Evolutionary conservation across 2,797 vertebrate species (phyloP).

Genomic region (Eulemur rubriventer): DNA sequence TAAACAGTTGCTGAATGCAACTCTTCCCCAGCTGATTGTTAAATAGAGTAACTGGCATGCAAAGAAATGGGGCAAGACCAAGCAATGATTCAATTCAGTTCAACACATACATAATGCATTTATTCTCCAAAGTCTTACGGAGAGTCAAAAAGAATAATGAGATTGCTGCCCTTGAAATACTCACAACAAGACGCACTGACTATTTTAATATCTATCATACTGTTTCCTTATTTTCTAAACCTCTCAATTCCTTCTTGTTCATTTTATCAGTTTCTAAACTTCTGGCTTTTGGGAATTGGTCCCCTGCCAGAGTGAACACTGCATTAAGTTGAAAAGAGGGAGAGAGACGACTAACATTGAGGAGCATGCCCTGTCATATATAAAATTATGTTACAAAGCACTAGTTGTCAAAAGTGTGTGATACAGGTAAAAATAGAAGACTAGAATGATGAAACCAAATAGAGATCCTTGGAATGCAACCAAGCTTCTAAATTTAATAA

Average conservation of each 20-base stretch:
- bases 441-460: not conserved
- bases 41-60: not conserved
- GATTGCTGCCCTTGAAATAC: not conserved
- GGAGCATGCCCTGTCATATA: not conserved
- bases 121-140: not conserved
- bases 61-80: not conserved
- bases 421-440: not conserved
- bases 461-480: not conserved
- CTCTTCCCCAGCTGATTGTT: not conserved
- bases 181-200: not conserved
- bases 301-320: not conserved
- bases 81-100: not conserved
- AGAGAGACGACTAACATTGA: not conserved
- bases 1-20: not conserved
- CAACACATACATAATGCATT: not conserved
- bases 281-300: not conserved
- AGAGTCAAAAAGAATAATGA: not conserved
- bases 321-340: not conserved
- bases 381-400: not conserved
- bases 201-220: not conserved
- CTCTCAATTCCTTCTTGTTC: not conserved
- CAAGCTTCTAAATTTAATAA: not conserved
- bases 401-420: not conserved
- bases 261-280: not conserved
- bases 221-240: not conserved